Base-by-base conservation (phyloP, 2,113 vertebrate genomes). In the Candoia aspera region DNA sequence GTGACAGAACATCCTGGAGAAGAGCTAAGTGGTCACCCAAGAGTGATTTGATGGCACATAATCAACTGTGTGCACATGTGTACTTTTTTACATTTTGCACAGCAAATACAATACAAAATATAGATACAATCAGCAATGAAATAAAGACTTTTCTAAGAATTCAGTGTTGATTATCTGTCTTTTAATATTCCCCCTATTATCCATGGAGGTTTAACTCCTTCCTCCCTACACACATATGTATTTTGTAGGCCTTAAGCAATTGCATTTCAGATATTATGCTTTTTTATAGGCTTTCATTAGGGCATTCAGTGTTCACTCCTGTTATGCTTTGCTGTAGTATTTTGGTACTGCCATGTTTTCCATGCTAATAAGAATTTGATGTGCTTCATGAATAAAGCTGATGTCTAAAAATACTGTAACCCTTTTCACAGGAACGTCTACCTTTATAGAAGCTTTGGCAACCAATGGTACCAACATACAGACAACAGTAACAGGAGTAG, bases 381-480 rank as follows among this genome's bases (percentile, higher is more conserved):
- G 13, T 13, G 11, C 33, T 4, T 46, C 58, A 91, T 60, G 89
- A 92, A 57, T 88, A 58, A 64, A 49, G 46, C 24, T 15, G 86
- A n/a, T 86, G 42, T 92, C 93, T 93, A 85, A 62, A 84, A 90
- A 85, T 6, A 24, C 94, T 95, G 91, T 93, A 33, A 85, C 93
- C 94, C 92, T 93, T 57, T 85, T 92, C 96, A 68, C 96, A 99
- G 99, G 98, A 95, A 96, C 98, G 12, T 97, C 98, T 1, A 96
- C 97, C 0, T 96, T 98, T 89, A 98, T 98, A 97, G 98, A 99
- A 92, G 98, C 97, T 1, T 96, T 98, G 9, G 97, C 98, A 59
- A 98, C 98, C 93, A 98, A 98, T 29, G 98, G 98, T 94, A 98
- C 97, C 87, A 98, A 95, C 93, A 96, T 98, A 62, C 98, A 98